Conservation (phyloP, 2,888 invertebrate species). For the Clivina fossor region DNA sequence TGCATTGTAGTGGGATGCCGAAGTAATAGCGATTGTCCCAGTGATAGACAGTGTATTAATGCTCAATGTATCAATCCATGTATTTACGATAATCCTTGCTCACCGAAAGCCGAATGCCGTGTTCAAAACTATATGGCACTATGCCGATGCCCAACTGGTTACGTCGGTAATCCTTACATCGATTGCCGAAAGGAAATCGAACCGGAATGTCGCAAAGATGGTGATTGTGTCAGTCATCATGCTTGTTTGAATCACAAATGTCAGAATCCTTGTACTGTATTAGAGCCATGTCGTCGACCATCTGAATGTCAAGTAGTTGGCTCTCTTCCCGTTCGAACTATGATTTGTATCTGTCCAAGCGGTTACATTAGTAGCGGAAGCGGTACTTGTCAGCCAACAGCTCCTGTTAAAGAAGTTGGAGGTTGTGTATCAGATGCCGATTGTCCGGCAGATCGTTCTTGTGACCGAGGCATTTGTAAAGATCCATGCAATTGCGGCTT, state of each 20-base stretch:
- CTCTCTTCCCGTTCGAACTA: slow-evolving; percentile 81
- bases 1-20: slow-evolving; percentile 81
- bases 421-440: slow-evolving; percentile 77
- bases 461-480: slow-evolving; percentile 76
- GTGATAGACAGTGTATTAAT: slow-evolving; percentile 81
- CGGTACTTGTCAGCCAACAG: slow-evolving; percentile 76
- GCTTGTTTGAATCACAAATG: slow-evolving; percentile 84
- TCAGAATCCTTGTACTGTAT: slow-evolving; percentile 75
- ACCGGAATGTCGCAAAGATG: slow-evolving; percentile 78
- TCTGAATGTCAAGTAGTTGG: slow-evolving; percentile 80
- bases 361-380: slow-evolving; percentile 84
- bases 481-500: slow-evolving; percentile 85
- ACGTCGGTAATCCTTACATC: slow-evolving; percentile 78
- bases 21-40: slow-evolving; percentile 84
- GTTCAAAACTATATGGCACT: slow-evolving; percentile 80
- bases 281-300: slow-evolving; percentile 79
- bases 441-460: slow-evolving; percentile 76
- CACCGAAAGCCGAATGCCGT: slow-evolving; percentile 75
- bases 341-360: slow-evolving; percentile 87
- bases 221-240: slow-evolving; percentile 75
- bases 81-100: slow-evolving; percentile 73
- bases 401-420: slow-evolving; percentile 59
- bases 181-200: slow-evolving; percentile 73
- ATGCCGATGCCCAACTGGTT: slow-evolving; percentile 81
- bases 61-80: slow-evolving; percentile 86